phyloP scores from a whole-genome alignment of 2,888 invertebrate genomes.

The Hirtodrosophila duncani region DNA sequence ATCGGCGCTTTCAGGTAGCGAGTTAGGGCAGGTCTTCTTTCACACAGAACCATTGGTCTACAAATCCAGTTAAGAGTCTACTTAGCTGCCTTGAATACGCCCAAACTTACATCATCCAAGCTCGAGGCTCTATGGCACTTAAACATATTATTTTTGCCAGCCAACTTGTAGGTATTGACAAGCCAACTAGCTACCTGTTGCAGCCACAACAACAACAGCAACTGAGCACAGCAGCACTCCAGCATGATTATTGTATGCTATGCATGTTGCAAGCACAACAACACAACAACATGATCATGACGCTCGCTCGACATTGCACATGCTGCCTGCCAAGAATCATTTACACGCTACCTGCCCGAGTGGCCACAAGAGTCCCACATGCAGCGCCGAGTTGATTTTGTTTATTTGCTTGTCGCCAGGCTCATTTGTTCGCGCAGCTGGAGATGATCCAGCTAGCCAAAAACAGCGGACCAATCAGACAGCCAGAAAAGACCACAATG shows the following conservation, averaged over 20 bases:
- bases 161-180: conserved; percentile 72
- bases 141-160: conserved; percentile 35
- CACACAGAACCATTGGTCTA: no score
- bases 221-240: conserved; percentile 40
- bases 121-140: conserved; percentile 4
- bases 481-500: no score
- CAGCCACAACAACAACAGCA: conserved; percentile 21
- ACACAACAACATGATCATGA: conserved; percentile 8
- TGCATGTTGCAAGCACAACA: conserved; percentile 43
- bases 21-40: no score
- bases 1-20: not conserved
- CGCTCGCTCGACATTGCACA: conserved; percentile 47
- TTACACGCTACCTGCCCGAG: conserved; percentile 59
- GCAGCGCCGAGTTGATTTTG: conserved; percentile 62
- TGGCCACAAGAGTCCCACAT: conserved; percentile 23
- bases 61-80: no score
- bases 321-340: conserved; percentile 60
- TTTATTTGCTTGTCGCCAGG: conserved; percentile 72
- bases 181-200: conserved; percentile 61
- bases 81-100: no score
- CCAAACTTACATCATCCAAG: no score
- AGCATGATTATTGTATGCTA: conserved; percentile 12
- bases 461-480: no score
- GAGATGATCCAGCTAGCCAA: no score
- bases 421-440: conserved; percentile 71